Evolutionary conservation across 64 coral and sea anemone genomes (phyloP), one percentile per base, ranked within the genome.

Genomic region (Montipora capricornis): DNA sequence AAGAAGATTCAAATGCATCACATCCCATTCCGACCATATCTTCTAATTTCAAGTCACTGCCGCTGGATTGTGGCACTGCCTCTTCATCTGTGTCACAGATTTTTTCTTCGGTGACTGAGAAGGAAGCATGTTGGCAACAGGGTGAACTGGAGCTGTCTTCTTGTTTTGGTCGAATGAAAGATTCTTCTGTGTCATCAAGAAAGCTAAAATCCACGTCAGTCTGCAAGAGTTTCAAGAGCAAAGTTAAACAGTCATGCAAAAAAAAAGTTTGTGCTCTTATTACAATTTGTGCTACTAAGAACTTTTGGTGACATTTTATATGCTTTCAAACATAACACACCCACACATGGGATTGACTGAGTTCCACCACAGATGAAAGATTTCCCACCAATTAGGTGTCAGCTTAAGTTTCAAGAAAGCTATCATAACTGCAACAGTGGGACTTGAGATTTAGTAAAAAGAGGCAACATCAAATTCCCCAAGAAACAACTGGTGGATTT

Each of bases 141-240:
- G 89, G 82, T 86, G 88, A 51, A 81, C 79, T 70, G 47, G 89
- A 75, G 66, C 87, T 75, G 85, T 83, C 82, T 92, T 96, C 95
- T 80, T 94, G 95, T 45, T 99, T 96, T 53, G 92, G 94, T 61
- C 95, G 66, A 88, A 99, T 61, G 71, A 96, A 73, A 19, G 88
- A 76, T 58, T 88, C 87, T 67, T 89, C 91, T 87, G 64, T 82
- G 52, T 96, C 92, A 96, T 92, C 95, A 96, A 96, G 78, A 87
- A 99, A 88, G 90, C 95, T 89, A 87, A 96, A 67, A 94, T 94
- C 93, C 90, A 96, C 52, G 82, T 96, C 94, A 99, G 92, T 88
- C 98, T 99, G 76, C 17, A 94, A 95, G 20, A 86, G 91, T 75
- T 48, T 69, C n/a, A 85, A 5, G 44, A 48, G 50, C 45, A 48